A percentile compares a stretch with the other conserved stretches of the same genome.
These are phyloP conservation scores for Ceratitis capitata DNA, from an alignment of 1,140 invertebrate genomes.

Conservation along the genomic window DNA sequence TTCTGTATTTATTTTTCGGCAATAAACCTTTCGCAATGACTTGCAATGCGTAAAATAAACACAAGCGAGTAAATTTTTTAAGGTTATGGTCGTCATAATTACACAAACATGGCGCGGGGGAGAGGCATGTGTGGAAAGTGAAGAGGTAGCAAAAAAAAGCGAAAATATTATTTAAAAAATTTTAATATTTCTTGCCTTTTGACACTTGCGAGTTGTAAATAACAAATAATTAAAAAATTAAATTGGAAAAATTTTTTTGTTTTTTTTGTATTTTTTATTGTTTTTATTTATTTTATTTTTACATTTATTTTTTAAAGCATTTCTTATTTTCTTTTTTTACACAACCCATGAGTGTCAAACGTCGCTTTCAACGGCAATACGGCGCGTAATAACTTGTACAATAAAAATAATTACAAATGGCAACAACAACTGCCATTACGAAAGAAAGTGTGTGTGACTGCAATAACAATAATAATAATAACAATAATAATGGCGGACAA, in stretches of 20 bases:
- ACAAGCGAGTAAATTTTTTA: no score
- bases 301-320: no score
- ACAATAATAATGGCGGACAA: conserved; percentile 18
- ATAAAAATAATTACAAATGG: neutral
- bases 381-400: neutral
- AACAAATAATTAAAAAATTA: neutral
- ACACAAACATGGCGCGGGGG: neutral
- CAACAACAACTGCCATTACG: neutral
- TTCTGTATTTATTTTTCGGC: neutral
- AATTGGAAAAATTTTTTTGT: neutral
- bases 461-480: no score
- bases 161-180: neutral
- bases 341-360: no score
- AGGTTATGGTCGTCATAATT: conserved; percentile 40
- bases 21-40: neutral
- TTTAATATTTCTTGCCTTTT: no score
- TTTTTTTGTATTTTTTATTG: neutral
- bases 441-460: conserved; percentile 22
- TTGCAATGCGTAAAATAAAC: conserved; percentile 8
- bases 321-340: no score
- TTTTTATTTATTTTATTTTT: no score
- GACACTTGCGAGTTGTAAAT: no score
- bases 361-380: neutral
- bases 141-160: neutral
- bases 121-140: neutral